Evolutionary conservation across 2,888 invertebrate genomes (phyloP), one percentile per base, ranked within the genome.

Genomic region (Lutraria lutraria): DNA sequence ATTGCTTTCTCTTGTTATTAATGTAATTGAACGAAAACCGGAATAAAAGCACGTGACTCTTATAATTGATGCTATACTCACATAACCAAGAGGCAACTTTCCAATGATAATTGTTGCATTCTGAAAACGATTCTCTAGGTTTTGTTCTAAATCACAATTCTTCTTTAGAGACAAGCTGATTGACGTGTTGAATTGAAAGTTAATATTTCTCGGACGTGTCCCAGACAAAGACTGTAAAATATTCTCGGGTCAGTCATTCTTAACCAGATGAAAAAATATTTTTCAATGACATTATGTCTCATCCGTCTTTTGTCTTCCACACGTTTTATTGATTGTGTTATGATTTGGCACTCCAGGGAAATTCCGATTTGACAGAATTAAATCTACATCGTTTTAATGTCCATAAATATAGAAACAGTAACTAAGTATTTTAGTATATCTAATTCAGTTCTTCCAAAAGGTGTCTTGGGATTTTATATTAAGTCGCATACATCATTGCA

Each of bases 241-340:
- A 16, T 34, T 76, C 34, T 34, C 19, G 76, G 76, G 76, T 31
- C 76, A 34, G 34, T 0, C 31, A 31, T 76, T 34, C 13, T 72
- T 76, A 31, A 76, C 76, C 0, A 19, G 19, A 34, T 34, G 31
- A 76, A 76, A 19, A 12, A 29, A 1, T 31, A 12, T 72, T 31
- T 72, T 72, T 72, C 72, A 72, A 72, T 72, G 72, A 34, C 76
- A 34, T 31, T 31, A 34, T 34, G 76, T 31, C 76, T 76, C 76
- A 34, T 2, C 34, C 29, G 34, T 76, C 76, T 76, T 76, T 76
- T 76, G 34, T 76, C 76, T 76, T 76, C 13, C 34, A 31, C 76
- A 76, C 34, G 76, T 34, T 76, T 2, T 31, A 31, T 76, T 76
- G 31, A 19, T 76, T 76, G 13, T 76, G 25, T 34, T 31, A 34